phyloP scores from a whole-genome alignment of 2,113 vertebrate species.

The Verasper variegatus region DNA sequence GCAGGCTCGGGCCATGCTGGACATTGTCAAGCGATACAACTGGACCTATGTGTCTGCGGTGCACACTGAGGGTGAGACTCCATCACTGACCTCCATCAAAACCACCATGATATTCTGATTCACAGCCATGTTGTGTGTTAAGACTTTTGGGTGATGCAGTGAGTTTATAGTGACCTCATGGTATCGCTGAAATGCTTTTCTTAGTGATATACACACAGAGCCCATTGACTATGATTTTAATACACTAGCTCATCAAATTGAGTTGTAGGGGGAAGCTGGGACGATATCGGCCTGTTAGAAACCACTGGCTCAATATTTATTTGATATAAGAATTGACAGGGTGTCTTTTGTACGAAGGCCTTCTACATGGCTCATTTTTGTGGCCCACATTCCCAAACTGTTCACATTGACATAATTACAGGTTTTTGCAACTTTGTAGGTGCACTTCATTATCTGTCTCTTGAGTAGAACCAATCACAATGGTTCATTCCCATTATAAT shows the following conservation, averaged over 20 bases:
- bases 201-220: neutral
- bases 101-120: neutral
- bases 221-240: neutral
- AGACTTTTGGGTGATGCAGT: too few species aligned
- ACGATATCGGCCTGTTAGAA: too few species aligned
- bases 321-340: too few species aligned
- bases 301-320: too few species aligned
- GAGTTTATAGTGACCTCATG: too few species aligned
- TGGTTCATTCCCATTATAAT: neutral
- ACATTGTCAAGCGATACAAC: constrained; percentile 98
- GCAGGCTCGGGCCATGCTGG: constrained; percentile 96
- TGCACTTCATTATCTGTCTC: neutral
- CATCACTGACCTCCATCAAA: neutral
- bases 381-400: neutral
- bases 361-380: neutral
- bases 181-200: too few species aligned
- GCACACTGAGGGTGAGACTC: constrained; percentile 95
- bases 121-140: constrained; percentile 2
- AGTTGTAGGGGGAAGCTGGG: neutral
- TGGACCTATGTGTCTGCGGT: constrained; percentile 99
- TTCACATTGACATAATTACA: neutral
- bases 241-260: neutral
- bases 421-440: neutral
- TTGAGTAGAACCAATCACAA: neutral
- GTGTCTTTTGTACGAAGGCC: neutral